A percentile compares a stretch with the other conserved stretches of the same genome.
Conservation (phyloP, 2,888 invertebrate species). For the Neoitamus cyanurus region DNA sequence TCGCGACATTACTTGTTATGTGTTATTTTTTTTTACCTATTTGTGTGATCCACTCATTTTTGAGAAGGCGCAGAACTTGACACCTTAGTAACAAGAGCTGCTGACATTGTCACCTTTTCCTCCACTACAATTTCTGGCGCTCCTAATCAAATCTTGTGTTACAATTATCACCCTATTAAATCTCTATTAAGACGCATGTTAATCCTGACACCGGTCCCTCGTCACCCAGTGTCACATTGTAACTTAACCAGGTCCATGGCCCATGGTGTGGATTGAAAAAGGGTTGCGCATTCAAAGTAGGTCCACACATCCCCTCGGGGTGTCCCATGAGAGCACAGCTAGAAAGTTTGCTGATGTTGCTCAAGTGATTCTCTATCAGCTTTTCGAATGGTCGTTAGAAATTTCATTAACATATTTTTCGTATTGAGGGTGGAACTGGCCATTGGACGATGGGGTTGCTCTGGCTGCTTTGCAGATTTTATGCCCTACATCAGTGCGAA, state of each 20-base stretch:
- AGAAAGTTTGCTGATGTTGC: background rate
- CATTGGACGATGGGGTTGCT: background rate
- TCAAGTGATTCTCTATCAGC: background rate
- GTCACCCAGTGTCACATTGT: slow-evolving; percentile 18
- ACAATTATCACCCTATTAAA: slow-evolving; percentile 46
- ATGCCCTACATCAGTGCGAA: too few relatives aligned
- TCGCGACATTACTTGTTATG: background rate
- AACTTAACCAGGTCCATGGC: slow-evolving; percentile 27
- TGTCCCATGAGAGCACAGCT: background rate
- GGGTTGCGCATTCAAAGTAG: slow-evolving; percentile 11
- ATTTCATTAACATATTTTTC: slow-evolving; percentile 1
- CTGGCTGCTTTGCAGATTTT: background rate
- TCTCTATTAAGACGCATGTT: slow-evolving; percentile 41
- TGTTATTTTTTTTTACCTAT: background rate
- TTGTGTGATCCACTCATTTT: background rate
- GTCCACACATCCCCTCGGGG: background rate
- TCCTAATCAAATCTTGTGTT: slow-evolving; percentile 38
- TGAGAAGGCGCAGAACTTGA: slow-evolving; percentile 23
- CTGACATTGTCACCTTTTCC: slow-evolving; percentile 7
- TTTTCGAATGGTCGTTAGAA: slow-evolving; percentile 8
- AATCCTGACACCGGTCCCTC: slow-evolving; percentile 29
- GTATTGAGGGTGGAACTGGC: background rate
- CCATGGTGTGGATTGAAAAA: background rate
- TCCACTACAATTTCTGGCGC: background rate
- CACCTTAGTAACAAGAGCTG: slow-evolving; percentile 34